Conservation (phyloP, 1,140 invertebrate genomes). For the Semibalanus balanoides region DNA sequence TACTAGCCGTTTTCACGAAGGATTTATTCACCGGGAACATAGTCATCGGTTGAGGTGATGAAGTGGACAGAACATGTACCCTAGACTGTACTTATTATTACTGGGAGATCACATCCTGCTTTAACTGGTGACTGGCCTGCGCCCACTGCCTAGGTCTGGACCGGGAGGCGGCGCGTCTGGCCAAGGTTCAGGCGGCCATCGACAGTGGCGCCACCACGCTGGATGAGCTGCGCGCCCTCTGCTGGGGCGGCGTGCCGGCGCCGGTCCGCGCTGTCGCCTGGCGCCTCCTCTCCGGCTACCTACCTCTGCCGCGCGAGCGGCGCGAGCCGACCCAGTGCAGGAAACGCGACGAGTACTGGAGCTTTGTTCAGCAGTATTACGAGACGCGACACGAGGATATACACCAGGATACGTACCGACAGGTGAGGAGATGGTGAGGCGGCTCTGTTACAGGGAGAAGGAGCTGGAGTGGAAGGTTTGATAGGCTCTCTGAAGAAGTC, state of each 20-base stretch:
- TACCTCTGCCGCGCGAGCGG: conserved; percentile 40
- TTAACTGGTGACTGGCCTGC: no score
- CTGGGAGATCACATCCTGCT: no score
- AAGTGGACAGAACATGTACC: no score
- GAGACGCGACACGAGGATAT: conserved; percentile 80
- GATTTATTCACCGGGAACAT: no score
- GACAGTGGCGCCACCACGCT: conserved; percentile 58
- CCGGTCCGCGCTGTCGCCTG: conserved; percentile 59
- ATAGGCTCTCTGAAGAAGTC: no score
- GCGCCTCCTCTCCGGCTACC: conserved; percentile 69
- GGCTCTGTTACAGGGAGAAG: no score
- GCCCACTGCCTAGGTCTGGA: conserved; percentile 10
- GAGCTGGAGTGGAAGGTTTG: no score
- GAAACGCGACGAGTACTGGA: conserved; percentile 89
- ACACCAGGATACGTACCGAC: conserved; percentile 85
- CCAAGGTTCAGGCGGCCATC: conserved; percentile 62
- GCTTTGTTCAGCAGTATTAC: conserved; percentile 91
- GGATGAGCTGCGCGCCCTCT: conserved; percentile 71
- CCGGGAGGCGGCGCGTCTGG: conserved; percentile 24
- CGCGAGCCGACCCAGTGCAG: conserved; percentile 43
- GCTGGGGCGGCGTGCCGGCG: conserved; percentile 88
- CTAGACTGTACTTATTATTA: no score
- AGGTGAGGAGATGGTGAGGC: no score
- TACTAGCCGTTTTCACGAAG: no score
- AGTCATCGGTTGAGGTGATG: no score